These are phyloP conservation scores for Xestia xanthographa DNA, from an alignment of 2,888 invertebrate species.

Conservation along the genomic window DNA sequence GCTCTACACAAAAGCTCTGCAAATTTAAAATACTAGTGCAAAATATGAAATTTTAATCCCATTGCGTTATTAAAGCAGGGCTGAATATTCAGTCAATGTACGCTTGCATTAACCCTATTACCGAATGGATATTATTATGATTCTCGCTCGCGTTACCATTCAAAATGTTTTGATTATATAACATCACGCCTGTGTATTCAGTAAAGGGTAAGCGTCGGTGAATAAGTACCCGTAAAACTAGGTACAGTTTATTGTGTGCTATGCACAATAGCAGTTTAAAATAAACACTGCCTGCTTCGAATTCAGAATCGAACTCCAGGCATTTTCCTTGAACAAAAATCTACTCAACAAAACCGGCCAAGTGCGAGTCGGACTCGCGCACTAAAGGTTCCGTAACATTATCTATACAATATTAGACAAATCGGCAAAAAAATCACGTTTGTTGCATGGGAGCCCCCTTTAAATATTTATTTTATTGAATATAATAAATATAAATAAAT, in stretches of 20 bases:
- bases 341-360: background rate
- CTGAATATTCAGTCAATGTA: background rate
- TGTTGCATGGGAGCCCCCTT: too few relatives aligned
- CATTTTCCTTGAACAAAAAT: background rate
- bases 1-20: background rate
- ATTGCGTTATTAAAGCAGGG: conserved; percentile 2
- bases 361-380: too few relatives aligned
- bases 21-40: background rate
- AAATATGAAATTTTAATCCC: conserved; percentile 3
- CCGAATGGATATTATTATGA: conserved; percentile 23
- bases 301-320: background rate
- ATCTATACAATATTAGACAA: too few relatives aligned
- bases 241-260: background rate
- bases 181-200: background rate
- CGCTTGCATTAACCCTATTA: conserved; percentile 27
- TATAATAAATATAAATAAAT: too few relatives aligned
- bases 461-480: too few relatives aligned
- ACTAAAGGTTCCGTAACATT: too few relatives aligned
- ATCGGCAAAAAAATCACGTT: too few relatives aligned
- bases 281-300: background rate
- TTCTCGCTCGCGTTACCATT: conserved; percentile 4
- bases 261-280: background rate
- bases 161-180: conserved; percentile 30
- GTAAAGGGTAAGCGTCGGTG: background rate
- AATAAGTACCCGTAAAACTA: background rate